These are phyloP conservation scores for Zelleria hepariella DNA, from an alignment of 2,888 invertebrate genomes.

Conservation along the genomic window DNA sequence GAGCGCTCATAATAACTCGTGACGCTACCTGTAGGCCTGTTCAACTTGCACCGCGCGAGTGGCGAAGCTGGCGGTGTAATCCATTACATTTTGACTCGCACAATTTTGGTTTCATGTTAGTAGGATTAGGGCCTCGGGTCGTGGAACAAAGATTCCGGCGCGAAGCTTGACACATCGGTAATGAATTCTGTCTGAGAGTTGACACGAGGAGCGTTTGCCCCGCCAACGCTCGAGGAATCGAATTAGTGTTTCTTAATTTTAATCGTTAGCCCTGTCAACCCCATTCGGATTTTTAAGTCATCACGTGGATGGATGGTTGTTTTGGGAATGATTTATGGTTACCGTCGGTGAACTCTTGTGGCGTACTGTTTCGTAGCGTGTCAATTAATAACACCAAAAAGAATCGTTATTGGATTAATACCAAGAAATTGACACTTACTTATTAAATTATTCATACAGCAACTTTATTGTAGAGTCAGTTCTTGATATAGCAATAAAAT, in stretches of 20 bases:
- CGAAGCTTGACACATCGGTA: constrained; percentile 47
- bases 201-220: constrained; percentile 26
- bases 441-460: neutral
- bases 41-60: neutral
- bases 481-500: neutral
- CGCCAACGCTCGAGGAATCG: constrained; percentile 29
- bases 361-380: neutral
- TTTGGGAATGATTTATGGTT: constrained; percentile 1
- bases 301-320: neutral
- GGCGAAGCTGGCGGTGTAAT: neutral
- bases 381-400: neutral
- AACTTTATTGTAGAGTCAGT: neutral
- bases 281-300: neutral
- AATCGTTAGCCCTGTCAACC: constrained; percentile 24
- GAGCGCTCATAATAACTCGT: no score
- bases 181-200: constrained; percentile 57
- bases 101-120: neutral
- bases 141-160: constrained; percentile 13
- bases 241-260: constrained; percentile 42
- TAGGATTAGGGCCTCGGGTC: constrained; percentile 11
- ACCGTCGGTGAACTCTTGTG: neutral
- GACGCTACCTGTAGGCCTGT: neutral
- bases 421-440: neutral
- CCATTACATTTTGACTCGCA: neutral
- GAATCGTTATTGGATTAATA: neutral